Evolutionary conservation across 2,888 invertebrate species (phyloP).

Genomic region (Myopa tessellatipennis): DNA sequence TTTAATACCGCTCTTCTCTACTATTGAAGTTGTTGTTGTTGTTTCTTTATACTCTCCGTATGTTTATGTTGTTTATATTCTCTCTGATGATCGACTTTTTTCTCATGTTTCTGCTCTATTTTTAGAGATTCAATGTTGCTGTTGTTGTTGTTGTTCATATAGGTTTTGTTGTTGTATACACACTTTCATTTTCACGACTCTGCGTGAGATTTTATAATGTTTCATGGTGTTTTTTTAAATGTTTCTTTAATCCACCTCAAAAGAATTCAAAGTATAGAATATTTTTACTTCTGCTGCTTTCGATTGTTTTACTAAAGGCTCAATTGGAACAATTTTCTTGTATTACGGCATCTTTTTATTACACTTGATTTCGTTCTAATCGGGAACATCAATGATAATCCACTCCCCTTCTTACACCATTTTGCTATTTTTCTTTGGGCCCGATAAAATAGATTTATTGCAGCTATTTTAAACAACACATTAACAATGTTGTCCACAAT

Average conservation of each 20-base stretch:
- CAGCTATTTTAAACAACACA: too few relatives aligned
- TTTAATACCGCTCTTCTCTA: too few relatives aligned
- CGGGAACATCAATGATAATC: too few relatives aligned
- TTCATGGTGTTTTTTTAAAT: background rate
- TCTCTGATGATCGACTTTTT: background rate
- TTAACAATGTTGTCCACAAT: too few relatives aligned
- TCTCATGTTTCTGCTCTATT: slow-evolving; percentile 10
- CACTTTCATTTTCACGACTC: slow-evolving; percentile 29
- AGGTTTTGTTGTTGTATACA: background rate
- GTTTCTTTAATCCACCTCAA: background rate
- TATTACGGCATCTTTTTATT: too few relatives aligned
- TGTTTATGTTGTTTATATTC: background rate
- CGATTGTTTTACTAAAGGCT: background rate
- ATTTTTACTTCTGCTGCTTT: background rate
- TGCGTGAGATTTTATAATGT: slow-evolving; percentile 3
- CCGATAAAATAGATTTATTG: too few relatives aligned
- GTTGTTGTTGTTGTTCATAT: slow-evolving; percentile 5
- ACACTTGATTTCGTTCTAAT: too few relatives aligned
- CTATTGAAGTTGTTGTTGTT: background rate
- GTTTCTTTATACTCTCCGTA: background rate
- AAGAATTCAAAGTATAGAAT: too few relatives aligned
- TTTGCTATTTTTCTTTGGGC: too few relatives aligned
- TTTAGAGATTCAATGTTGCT: background rate
- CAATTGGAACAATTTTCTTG: too few relatives aligned
- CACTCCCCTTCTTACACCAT: too few relatives aligned